phyloP scores from a whole-genome alignment of 2,113 vertebrate genomes.

The Gnathonemus longibarbis region DNA sequence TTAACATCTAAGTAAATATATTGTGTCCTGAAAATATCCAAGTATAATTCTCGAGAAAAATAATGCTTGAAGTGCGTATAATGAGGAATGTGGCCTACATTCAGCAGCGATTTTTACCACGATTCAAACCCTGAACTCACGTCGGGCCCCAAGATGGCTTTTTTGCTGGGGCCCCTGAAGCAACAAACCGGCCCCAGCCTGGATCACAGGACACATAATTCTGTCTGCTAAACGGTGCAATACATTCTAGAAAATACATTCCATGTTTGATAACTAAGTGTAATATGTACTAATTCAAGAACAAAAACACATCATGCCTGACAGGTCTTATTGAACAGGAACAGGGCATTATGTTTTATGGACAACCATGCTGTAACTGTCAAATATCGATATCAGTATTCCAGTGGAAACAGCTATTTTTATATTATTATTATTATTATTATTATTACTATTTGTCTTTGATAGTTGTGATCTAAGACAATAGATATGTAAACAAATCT shows the following conservation, averaged over 20 bases:
- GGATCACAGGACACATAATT: background rate
- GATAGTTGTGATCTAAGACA: background rate
- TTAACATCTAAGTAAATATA: background rate
- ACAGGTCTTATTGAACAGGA: background rate
- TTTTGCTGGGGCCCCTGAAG: background rate
- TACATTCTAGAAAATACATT: background rate
- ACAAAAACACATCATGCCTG: background rate
- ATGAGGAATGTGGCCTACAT: background rate
- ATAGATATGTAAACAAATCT: background rate
- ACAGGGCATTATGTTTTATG: background rate
- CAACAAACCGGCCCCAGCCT: background rate
- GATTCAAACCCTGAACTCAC: background rate
- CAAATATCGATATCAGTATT: background rate
- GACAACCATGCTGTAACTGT: background rate
- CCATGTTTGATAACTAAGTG: background rate
- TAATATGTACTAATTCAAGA: background rate
- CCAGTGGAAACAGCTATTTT: background rate
- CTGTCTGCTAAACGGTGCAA: background rate
- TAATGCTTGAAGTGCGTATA: background rate
- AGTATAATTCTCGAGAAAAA: background rate
- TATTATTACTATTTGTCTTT: background rate
- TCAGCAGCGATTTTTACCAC: background rate
- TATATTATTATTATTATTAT: background rate
- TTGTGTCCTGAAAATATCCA: background rate
- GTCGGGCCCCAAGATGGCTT: background rate